Base-by-base conservation (phyloP, 1,140 invertebrate species). In the Coenobita brevimanus region DNA sequence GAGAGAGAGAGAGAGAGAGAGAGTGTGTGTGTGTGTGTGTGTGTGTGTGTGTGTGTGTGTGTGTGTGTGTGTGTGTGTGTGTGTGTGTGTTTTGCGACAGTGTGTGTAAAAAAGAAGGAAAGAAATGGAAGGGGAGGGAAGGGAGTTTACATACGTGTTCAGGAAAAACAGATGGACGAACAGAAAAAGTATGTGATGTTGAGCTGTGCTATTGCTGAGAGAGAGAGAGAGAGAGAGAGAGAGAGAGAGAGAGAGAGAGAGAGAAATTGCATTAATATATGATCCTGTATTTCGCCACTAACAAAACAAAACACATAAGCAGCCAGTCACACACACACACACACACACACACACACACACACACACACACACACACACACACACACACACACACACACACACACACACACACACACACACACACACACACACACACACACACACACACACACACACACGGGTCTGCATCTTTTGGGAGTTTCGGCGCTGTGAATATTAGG, bases 371-470 rank as follows among this genome's bases (percentile, higher is more conserved):
- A 6, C 62, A 67, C n/a, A 57, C 54, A 57, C 54, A 57, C 54
- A 57, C 54, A 57, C 54, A 57, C 54, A 57, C 54, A 57, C 54
- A 57, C 54, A 57, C 54, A 57, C 54, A 57, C 54, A 57, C 54
- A 57, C 54, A 57, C 54, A 57, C 54, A n/a, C 54, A n/a, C n/a
- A n/a, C n/a, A n/a, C n/a, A n/a, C n/a, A n/a, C n/a, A n/a, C n/a
- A n/a, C n/a, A n/a, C n/a, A n/a, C n/a, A n/a, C n/a, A n/a, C n/a
- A n/a, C n/a, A n/a, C n/a, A n/a, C n/a, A n/a, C n/a, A n/a, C n/a
- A n/a, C n/a, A n/a, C n/a, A n/a, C n/a, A n/a, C n/a, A n/a, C n/a
- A n/a, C n/a, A n/a, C n/a, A n/a, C n/a, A n/a, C n/a, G n/a, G n/a
- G n/a, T n/a, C n/a, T n/a, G n/a, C n/a, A n/a, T n/a, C n/a, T n/a